These are phyloP conservation scores for Drosophila pandora DNA, from an alignment of 1,140 invertebrate genomes.

Conservation along the genomic window DNA sequence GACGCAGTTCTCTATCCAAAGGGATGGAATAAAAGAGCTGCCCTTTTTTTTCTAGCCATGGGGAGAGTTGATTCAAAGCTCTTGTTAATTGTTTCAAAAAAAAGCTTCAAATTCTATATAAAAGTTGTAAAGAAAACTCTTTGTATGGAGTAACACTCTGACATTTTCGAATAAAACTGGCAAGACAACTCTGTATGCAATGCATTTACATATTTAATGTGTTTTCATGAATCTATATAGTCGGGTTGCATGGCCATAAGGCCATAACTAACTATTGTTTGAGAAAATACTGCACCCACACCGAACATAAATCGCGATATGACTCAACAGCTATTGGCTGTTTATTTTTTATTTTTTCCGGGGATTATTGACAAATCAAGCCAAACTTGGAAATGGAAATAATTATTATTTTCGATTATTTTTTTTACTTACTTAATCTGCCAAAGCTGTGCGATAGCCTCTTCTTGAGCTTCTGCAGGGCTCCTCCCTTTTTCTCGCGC, in stretches of 20 bases:
- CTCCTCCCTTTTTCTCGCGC: slow-evolving; percentile 95
- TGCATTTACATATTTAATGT: slow-evolving; percentile 5
- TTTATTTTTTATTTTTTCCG: slow-evolving; percentile 3
- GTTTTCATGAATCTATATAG: slow-evolving; percentile 14
- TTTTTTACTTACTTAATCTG: slow-evolving; percentile 92
- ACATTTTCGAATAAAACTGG: not conserved
- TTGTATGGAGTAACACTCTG: not conserved
- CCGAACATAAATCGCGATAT: slow-evolving; percentile 7
- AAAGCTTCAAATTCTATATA: not conserved
- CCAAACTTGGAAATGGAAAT: not conserved
- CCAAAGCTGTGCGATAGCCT: slow-evolving; percentile 95
- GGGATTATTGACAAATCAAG: slow-evolving; percentile 3
- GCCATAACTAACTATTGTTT: slow-evolving; percentile 49
- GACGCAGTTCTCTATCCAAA: not conserved
- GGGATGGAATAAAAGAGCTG: slow-evolving; percentile 16
- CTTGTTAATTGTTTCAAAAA: slow-evolving; percentile 7
- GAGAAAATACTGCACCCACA: slow-evolving; percentile 42
- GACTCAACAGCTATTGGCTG: slow-evolving; percentile 16
- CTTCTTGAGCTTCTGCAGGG: slow-evolving; percentile 95
- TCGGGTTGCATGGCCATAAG: slow-evolving; percentile 11
- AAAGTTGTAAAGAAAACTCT: not conserved
- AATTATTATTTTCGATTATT: not conserved
- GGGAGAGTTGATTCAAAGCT: slow-evolving; percentile 10
- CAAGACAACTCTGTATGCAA: slow-evolving; percentile 6
- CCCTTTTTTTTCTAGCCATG: not conserved